These are phyloP conservation scores for Myiozetetes cayanensis DNA, from an alignment of 2,113 vertebrate species.

Conservation along the genomic window DNA sequence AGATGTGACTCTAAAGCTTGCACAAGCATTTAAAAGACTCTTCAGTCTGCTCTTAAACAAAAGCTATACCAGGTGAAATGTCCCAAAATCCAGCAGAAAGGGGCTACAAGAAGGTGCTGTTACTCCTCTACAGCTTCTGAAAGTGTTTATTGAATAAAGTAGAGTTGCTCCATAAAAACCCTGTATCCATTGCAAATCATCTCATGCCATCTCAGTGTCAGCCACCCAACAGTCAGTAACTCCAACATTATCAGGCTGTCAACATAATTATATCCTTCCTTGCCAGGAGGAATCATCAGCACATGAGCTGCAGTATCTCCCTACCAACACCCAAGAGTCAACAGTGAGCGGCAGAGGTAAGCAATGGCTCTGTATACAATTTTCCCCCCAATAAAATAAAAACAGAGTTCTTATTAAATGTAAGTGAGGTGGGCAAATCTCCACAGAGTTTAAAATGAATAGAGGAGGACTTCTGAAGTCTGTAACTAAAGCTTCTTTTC, in stretches of 20 bases:
- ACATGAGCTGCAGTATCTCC: background rate
- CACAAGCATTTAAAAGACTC: background rate
- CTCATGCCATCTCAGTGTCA: background rate
- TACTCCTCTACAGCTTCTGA: background rate
- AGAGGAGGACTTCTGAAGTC: background rate
- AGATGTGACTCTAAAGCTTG: background rate
- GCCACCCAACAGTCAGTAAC: background rate
- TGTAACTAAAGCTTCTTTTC: background rate
- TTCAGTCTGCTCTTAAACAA: background rate
- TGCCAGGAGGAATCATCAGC: background rate
- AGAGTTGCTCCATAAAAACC: background rate
- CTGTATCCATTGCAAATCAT: background rate
- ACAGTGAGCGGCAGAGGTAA: background rate
- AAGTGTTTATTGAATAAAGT: background rate
- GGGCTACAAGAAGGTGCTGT: background rate
- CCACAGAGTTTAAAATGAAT: background rate
- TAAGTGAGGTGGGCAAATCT: background rate
- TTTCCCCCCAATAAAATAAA: background rate
- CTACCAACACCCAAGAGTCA: background rate
- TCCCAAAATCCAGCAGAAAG: background rate
- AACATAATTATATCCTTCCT: background rate
- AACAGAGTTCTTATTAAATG: background rate
- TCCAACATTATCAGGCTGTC: background rate
- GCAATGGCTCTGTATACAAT: background rate
- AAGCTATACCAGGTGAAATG: background rate